Evolutionary conservation across 1,140 invertebrate genomes (phyloP).

Genomic region (Dendroctonus ponderosae): DNA sequence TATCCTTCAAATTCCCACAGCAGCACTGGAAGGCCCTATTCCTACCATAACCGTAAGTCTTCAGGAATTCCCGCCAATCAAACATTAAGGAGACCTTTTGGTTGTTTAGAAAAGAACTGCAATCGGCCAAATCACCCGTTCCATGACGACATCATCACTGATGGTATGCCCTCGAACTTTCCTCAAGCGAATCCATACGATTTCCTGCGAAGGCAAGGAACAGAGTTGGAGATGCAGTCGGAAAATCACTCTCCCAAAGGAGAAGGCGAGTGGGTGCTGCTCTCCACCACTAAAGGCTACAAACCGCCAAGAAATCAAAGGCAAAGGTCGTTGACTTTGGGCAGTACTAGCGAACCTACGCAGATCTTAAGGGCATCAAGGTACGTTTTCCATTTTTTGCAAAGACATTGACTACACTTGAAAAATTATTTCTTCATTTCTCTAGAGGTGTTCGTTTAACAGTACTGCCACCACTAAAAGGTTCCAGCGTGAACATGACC

Average conservation of each 20-base stretch:
- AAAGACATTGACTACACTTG: background rate
- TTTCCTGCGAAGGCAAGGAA: conserved; percentile 31
- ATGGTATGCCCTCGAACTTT: conserved; percentile 65
- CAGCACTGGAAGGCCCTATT: conserved; percentile 18
- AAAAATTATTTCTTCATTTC: conserved; percentile 5
- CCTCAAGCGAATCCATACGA: conserved; percentile 53
- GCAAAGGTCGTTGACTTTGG: conserved; percentile 51
- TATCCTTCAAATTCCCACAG: conserved; percentile 18
- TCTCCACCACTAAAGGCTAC: conserved; percentile 76
- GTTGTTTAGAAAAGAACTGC: conserved; percentile 28
- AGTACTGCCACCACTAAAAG: conserved; percentile 66
- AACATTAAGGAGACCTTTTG: background rate
- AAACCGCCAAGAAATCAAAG: conserved; percentile 50
- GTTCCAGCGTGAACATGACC: conserved; percentile 63
- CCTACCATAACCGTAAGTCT: conserved; percentile 20
- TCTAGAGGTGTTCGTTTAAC: conserved; percentile 59
- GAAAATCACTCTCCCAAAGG: conserved; percentile 60
- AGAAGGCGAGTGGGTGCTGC: conserved; percentile 72
- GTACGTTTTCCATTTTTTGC: conserved; percentile 4
- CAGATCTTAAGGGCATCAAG: conserved; percentile 20
- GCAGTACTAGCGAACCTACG: conserved; percentile 11
- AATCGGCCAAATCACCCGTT: conserved; percentile 19
- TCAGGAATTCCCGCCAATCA: conserved; percentile 1
- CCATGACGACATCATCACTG: conserved; percentile 62
- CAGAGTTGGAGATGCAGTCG: conserved; percentile 47